These are phyloP conservation scores for Julus scanicus DNA, from an alignment of 2,888 invertebrate species.

Conservation along the genomic window DNA sequence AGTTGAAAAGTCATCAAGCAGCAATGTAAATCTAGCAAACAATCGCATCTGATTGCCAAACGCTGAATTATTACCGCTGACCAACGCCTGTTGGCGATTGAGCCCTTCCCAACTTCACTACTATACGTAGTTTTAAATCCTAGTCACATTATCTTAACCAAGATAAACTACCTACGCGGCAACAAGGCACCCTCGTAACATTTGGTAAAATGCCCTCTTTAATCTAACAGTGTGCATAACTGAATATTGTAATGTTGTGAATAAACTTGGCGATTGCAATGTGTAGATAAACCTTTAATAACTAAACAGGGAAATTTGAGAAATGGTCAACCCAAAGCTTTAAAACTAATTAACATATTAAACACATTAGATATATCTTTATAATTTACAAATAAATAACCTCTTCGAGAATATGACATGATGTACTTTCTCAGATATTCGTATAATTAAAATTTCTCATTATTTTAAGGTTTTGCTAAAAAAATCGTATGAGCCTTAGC, in stretches of 20 bases:
- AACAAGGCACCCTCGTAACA: conserved; percentile 43
- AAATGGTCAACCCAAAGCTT: too few relatives aligned
- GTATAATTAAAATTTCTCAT: neutral
- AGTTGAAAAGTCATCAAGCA: neutral
- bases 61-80: conserved; percentile 7
- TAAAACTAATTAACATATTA: too few relatives aligned
- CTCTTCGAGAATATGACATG: too few relatives aligned
- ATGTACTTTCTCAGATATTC: neutral
- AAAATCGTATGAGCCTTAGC: neutral
- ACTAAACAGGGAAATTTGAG: too few relatives aligned
- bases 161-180: neutral
- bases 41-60: conserved; percentile 43
- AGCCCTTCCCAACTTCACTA: neutral
- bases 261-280: too few relatives aligned
- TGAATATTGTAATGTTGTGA: too few relatives aligned
- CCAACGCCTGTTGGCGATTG: neutral
- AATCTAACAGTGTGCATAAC: too few relatives aligned
- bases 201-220: neutral
- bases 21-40: neutral
- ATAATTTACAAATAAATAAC: too few relatives aligned
- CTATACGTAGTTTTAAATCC: neutral
- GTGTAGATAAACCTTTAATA: too few relatives aligned
- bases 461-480: neutral
- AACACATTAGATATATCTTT: too few relatives aligned
- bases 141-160: neutral